Evolutionary conservation across 2,888 invertebrate genomes (phyloP).

Genomic region (Brachyptera putata): DNA sequence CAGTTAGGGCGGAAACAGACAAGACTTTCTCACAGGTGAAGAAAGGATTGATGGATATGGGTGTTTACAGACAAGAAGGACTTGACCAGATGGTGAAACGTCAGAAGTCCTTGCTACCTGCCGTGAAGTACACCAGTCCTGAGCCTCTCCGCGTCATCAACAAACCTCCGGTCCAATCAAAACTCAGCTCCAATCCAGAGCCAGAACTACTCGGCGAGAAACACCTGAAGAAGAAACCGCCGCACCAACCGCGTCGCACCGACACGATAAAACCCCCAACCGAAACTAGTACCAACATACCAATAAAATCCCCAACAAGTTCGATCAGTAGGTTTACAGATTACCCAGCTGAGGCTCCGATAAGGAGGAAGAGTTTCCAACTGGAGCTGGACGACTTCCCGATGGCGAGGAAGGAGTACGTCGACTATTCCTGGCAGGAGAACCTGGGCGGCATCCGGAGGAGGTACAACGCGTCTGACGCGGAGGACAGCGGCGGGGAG

Average conservation of each 20-base stretch:
- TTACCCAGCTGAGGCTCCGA: too few relatives aligned
- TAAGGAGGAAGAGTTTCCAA: neutral
- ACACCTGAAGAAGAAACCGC: neutral
- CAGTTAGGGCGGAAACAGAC: too few relatives aligned
- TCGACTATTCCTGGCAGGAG: neutral
- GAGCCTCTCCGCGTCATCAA: neutral
- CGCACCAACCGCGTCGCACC: neutral
- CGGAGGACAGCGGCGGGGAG: conserved; percentile 2
- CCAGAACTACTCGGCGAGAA: neutral
- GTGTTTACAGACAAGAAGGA: too few relatives aligned
- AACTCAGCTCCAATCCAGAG: neutral
- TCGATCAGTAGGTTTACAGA: too few relatives aligned
- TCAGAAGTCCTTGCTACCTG: neutral
- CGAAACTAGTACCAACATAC: too few relatives aligned
- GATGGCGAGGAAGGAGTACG: neutral
- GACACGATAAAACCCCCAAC: neutral
- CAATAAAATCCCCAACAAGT: too few relatives aligned
- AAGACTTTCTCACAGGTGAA: too few relatives aligned
- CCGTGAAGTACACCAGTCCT: neutral
- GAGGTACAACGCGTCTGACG: neutral
- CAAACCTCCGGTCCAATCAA: neutral
- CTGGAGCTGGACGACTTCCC: neutral
- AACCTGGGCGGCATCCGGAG: neutral
- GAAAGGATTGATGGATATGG: too few relatives aligned
- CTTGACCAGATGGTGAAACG: neutral